Conservation (phyloP, 30 jellyfish, hydroid and myxozoan genomes). For the Mastigias papua region DNA sequence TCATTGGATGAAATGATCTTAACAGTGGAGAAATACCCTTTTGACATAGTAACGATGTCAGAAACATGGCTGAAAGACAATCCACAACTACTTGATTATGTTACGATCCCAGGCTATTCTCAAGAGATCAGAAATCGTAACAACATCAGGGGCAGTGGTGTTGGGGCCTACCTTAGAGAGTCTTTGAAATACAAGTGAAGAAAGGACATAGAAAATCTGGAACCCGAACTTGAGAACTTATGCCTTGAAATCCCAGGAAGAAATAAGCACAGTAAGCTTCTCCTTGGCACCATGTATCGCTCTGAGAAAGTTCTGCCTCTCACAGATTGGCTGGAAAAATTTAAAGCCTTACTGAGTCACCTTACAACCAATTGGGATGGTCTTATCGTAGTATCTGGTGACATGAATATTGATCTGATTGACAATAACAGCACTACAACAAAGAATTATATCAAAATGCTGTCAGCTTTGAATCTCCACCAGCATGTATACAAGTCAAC, state of each 20-base stretch:
- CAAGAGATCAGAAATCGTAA: slow-evolving; percentile 62
- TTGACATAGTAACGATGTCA: slow-evolving; percentile 60
- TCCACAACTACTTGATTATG: slow-evolving; percentile 58
- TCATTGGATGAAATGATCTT: slow-evolving; percentile 57
- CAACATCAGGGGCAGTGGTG: slow-evolving; percentile 78
- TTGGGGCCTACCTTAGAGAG: slow-evolving; percentile 63
- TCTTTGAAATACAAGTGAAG: slow-evolving; percentile 57
- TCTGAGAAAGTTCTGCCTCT: slow-evolving; percentile 56
- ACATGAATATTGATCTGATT: slow-evolving; percentile 68
- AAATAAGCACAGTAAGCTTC: slow-evolving; percentile 69
- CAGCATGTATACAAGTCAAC: slow-evolving; percentile 66
- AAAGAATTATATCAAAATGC: slow-evolving; percentile 51
- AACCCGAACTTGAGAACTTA: slow-evolving; percentile 61
- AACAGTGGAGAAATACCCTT: slow-evolving; percentile 66
- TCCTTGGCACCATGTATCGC: slow-evolving; percentile 69
- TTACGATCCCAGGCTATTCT: slow-evolving; percentile 74
- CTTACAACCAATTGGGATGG: slow-evolving; percentile 70
- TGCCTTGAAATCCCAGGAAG: slow-evolving; percentile 75
- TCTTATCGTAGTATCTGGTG: slow-evolving; percentile 56
- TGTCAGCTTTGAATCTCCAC: slow-evolving; percentile 46
- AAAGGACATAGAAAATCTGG: slow-evolving; percentile 57
- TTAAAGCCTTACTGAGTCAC: slow-evolving; percentile 34
- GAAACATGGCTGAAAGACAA: slow-evolving; percentile 86
- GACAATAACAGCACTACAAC: slow-evolving; percentile 22
- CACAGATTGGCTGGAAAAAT: slow-evolving; percentile 55